Base-by-base conservation (phyloP, 2,797 vertebrate species). In the Nyctalus aviator region DNA sequence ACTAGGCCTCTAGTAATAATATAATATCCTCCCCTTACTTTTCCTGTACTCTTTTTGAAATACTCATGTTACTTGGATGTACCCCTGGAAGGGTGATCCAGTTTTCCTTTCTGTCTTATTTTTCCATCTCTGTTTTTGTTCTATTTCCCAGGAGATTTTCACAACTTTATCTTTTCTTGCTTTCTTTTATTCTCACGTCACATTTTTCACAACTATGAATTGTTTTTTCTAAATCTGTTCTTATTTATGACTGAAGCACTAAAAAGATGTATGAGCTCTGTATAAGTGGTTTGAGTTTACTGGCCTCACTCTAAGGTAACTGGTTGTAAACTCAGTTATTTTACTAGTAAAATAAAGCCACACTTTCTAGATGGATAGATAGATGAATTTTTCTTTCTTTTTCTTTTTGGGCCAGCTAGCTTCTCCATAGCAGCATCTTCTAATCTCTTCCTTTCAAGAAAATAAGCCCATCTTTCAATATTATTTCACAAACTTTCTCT, bases 401-500 rank as follows among this genome's bases (percentile, higher is more conserved):
- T 69, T 59, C 23, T 27, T 59, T 59, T 25, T 59, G 21, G 32
- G 14, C 3, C 30, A 73, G 14, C 25, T 79, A 27, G 10, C 21
- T 92, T 82, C 69, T 46, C 79, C 30, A 75, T 8, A 81, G 73
- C 3, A 83, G 11, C 37, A 44, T 44, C 50, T 85, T 93, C 30
- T 78, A 82, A 68, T 73, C 8, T 57, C 10, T 57, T 76, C 50
- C 69, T 25, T 88, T 73, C 68, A 75, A 21, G 55, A 69, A 71
- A 91, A 73, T 41, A 84, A 90, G 14, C 0, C n/a, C 23, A 30
- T 27, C 41, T 21, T 11, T 41, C 13, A 82, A 30, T 3, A 30
- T 73, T 30, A 83, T 90, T 92, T 92, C 48, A 92, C 27, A 79
- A 72, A 79, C 9, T 73, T 95, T 88, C 78, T 71, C 17, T 89